These are phyloP conservation scores for Euspilapteryx auroguttella DNA, from an alignment of 2,888 invertebrate species.

Conservation along the genomic window DNA sequence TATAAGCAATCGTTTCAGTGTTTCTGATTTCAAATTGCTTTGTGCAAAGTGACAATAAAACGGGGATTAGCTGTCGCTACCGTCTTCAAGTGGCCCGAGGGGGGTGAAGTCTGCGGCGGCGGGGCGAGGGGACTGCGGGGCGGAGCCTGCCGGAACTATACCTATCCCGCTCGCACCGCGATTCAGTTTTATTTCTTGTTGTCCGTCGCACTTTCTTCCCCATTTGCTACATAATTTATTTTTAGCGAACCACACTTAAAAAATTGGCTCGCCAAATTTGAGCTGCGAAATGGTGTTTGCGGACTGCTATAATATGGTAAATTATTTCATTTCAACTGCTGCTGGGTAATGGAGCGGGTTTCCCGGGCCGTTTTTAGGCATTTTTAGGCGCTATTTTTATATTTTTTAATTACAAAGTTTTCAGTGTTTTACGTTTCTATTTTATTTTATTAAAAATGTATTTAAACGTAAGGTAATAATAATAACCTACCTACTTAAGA, in stretches of 20 bases:
- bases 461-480: too few relatives aligned
- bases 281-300: constrained; percentile 43
- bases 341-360: constrained; percentile 45
- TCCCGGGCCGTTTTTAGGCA: constrained; percentile 34
- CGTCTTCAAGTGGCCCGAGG: constrained; percentile 51
- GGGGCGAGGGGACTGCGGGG: constrained; percentile 12
- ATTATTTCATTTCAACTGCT: constrained; percentile 54
- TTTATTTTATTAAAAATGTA: too few relatives aligned
- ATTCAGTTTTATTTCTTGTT: constrained; percentile 39
- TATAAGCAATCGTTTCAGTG: constrained; percentile 44
- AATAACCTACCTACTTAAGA: too few relatives aligned
- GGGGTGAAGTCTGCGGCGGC: constrained; percentile 7
- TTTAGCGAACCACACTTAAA: constrained; percentile 52
- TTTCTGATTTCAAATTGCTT: constrained; percentile 6
- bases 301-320: constrained; percentile 46
- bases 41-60: constrained; percentile 47
- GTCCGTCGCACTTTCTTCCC: constrained; percentile 25
- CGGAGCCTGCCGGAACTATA: constrained; percentile 9
- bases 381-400: too few relatives aligned
- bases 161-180: constrained; percentile 22
- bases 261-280: constrained; percentile 51
- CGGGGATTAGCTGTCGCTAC: constrained; percentile 51
- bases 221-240: constrained; percentile 57
- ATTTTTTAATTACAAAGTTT: too few relatives aligned
- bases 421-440: too few relatives aligned